Evolutionary conservation across 2,888 invertebrate species (phyloP).

Genomic region (Oegoconia quadripuncta): DNA sequence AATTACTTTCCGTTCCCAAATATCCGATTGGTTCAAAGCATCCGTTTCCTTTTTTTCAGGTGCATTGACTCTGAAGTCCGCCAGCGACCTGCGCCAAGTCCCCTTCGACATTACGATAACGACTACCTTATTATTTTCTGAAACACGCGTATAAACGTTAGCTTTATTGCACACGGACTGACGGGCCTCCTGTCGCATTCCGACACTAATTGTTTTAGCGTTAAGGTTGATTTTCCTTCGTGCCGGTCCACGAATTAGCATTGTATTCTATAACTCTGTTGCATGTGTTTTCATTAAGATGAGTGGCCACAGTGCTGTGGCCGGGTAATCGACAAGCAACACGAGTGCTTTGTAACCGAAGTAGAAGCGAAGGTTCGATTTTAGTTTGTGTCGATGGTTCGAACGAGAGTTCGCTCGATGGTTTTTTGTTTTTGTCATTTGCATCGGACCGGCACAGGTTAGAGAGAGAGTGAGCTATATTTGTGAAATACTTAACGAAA

Average conservation of each 20-base stretch:
- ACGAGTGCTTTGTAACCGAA: slow-evolving; percentile 30
- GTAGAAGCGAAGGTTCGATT: slow-evolving; percentile 52
- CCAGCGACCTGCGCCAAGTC: slow-evolving; percentile 24
- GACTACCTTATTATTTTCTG: slow-evolving; percentile 44
- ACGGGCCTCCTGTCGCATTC: slow-evolving; percentile 65
- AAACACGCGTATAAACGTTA: slow-evolving; percentile 60
- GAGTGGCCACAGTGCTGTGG: background rate
- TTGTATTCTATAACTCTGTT: slow-evolving; percentile 11
- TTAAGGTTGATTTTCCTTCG: slow-evolving; percentile 64
- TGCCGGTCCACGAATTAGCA: slow-evolving; percentile 41
- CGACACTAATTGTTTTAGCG: slow-evolving; percentile 63
- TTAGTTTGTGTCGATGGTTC: slow-evolving; percentile 42
- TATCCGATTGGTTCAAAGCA: no score
- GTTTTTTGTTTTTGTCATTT: slow-evolving; percentile 47
- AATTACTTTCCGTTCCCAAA: no score
- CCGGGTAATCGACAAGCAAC: background rate
- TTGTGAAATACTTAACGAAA: slow-evolving; percentile 42
- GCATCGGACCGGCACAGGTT: slow-evolving; percentile 37
- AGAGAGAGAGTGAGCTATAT: slow-evolving; percentile 53
- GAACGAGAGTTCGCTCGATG: slow-evolving; percentile 40
- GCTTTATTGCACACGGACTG: slow-evolving; percentile 65
- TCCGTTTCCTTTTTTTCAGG: slow-evolving; percentile 33
- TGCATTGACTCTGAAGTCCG: slow-evolving; percentile 49
- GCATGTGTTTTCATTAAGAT: background rate
- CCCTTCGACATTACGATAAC: slow-evolving; percentile 45